Percentiles rank a stretch among this genome's conserved stretches.
These are phyloP conservation scores for Argya squamiceps DNA, from an alignment of 2,797 vertebrate genomes.

Conservation along the genomic window DNA sequence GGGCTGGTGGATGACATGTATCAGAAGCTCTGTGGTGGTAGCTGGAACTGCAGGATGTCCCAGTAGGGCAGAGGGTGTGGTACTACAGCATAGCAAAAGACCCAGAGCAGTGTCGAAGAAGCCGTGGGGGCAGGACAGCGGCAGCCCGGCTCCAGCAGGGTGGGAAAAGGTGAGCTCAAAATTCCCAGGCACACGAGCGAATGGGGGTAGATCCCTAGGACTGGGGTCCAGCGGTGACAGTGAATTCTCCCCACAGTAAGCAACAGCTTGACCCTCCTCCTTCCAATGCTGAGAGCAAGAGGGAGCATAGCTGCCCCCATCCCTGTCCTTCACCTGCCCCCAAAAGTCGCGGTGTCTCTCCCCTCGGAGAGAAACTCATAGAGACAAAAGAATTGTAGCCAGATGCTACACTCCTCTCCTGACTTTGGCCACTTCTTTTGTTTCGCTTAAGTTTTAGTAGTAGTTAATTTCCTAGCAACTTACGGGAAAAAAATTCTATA, in stretches of 20 bases:
- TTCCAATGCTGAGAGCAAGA: neutral
- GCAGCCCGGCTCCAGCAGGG: neutral
- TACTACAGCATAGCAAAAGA: neutral
- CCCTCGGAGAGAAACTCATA: neutral
- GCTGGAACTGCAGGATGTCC: neutral
- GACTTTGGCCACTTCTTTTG: neutral
- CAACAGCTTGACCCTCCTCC: neutral
- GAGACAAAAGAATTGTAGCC: neutral
- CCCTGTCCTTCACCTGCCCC: neutral
- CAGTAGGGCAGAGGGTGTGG: neutral
- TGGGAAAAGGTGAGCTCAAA: neutral
- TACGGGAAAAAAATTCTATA: neutral
- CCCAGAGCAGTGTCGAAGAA: neutral
- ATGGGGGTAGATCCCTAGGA: neutral
- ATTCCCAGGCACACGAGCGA: neutral
- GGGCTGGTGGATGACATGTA: neutral
- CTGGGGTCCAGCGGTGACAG: neutral
- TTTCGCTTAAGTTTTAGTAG: neutral
- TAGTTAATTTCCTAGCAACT: neutral
- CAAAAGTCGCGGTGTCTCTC: neutral
- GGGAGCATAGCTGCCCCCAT: neutral
- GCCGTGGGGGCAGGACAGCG: neutral
- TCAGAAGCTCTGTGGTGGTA: neutral
- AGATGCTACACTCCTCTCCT: neutral
- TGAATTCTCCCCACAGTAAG: neutral